Evolutionary conservation across 2,888 invertebrate species (phyloP).

Genomic region (Agrenia bidenticulata): DNA sequence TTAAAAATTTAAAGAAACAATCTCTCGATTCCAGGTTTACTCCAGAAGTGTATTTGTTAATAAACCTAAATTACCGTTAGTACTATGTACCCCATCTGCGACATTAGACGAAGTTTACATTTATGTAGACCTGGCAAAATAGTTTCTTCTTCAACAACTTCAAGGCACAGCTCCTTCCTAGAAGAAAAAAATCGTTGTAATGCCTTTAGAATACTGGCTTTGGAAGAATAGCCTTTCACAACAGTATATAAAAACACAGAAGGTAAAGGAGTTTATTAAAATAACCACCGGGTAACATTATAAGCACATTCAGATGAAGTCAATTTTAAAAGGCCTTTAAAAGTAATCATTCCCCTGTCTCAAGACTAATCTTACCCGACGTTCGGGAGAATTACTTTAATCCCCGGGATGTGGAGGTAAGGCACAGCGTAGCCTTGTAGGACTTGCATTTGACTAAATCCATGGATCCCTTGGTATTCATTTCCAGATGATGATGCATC

Average conservation of each 20-base stretch:
- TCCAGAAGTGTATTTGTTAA: too few relatives aligned
- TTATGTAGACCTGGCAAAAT: neutral
- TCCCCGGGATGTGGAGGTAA: constrained; percentile 26
- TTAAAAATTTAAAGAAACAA: too few relatives aligned
- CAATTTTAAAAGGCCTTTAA: neutral
- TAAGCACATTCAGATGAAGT: neutral
- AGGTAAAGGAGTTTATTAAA: neutral
- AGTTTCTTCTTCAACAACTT: neutral
- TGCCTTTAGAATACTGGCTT: too few relatives aligned
- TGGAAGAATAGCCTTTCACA: too few relatives aligned
- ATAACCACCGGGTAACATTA: neutral
- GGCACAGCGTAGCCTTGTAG: constrained; percentile 24
- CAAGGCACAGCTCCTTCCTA: neutral
- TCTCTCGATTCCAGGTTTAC: too few relatives aligned
- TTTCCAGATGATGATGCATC: neutral
- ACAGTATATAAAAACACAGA: too few relatives aligned
- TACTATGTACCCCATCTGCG: neutral
- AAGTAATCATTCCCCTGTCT: neutral
- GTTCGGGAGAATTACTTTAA: constrained; percentile 16
- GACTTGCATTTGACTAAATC: constrained; percentile 7
- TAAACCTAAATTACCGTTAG: neutral
- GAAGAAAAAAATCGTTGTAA: too few relatives aligned
- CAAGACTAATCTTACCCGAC: neutral
- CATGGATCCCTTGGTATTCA: neutral
- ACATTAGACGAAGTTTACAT: neutral